Conservation (phyloP, 2,888 invertebrate species). For the Eueremaeus valkanovi region DNA sequence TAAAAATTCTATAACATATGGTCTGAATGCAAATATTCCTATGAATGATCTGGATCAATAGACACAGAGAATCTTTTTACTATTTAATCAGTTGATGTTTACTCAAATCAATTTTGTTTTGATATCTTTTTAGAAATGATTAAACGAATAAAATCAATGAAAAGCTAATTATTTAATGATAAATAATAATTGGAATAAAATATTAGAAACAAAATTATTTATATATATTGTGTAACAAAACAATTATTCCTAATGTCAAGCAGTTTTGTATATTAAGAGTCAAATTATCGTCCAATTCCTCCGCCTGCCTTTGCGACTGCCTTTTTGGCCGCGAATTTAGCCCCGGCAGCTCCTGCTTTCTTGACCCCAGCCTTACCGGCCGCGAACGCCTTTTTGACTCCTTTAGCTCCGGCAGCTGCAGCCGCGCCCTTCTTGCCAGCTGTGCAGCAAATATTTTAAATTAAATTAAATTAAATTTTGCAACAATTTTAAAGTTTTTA, state of each 20-base stretch:
- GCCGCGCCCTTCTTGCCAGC: constrained; percentile 24
- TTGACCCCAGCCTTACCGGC: constrained; percentile 16
- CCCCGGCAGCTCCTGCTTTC: constrained; percentile 18
- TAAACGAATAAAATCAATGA: background rate
- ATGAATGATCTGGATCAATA: too few relatives aligned
- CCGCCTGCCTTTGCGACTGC: background rate
- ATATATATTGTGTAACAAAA: too few relatives aligned
- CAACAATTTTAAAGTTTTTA: background rate
- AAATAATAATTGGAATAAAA: background rate
- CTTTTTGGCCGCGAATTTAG: constrained; percentile 3
- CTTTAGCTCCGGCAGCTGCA: constrained; percentile 3
- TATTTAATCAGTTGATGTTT: too few relatives aligned
- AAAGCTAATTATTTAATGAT: background rate
- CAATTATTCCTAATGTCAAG: background rate
- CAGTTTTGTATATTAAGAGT: background rate
- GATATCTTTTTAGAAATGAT: too few relatives aligned
- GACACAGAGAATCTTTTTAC: too few relatives aligned
- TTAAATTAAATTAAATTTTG: background rate
- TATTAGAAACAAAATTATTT: background rate
- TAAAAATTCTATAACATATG: too few relatives aligned
- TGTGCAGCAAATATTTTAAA: background rate
- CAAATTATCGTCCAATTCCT: background rate
- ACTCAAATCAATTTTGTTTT: too few relatives aligned
- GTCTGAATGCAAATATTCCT: too few relatives aligned
- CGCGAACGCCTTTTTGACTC: constrained; percentile 22